Base-by-base conservation (phyloP, 2,113 vertebrate genomes). In the Microtus richardsoni region DNA sequence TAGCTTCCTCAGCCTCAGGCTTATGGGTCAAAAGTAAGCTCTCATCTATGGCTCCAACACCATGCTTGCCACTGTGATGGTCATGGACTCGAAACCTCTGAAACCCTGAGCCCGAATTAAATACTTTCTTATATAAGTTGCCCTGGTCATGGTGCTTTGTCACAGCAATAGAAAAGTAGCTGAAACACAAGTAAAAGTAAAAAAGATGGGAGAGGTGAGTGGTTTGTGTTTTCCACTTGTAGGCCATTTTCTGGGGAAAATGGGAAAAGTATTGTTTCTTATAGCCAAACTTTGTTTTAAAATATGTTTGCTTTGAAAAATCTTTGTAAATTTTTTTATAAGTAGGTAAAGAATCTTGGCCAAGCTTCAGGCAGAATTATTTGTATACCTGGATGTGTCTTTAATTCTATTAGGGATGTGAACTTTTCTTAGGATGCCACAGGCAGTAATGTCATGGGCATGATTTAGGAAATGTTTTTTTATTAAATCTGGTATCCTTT, bases 321-420 rank as follows among this genome's bases (percentile, higher is more conserved):
- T 85, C 16, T 47, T 84, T 66, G 21, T 44, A 66, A 12, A 54
- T 12, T 87, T 77, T 94, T 87, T 64, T 19, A 17, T 87, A 33
- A 82, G 74, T 93, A 92, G 84, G 52, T 49, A 91, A 92, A 93
- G 70, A 93, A 93, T 89, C 22, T 93, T 91, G 58, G 49, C 64
- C 87, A 75, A 87, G 4, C 30, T 54, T 89, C 7, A 7, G 33
- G 58, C 7, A 83, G 58, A 91, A 49, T 71, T 83, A 94, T 80
- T 96, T 87, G 10, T 83, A 75, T 79, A 90, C 12, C 22, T 79
- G 91, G 70, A 90, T 30, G n/a, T 91, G 86, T 94, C 92, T 90
- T 89, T 92, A 78, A 95, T 91, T 26, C 13, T 36, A 85, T 88
- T 80, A 78, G 58, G 26, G 95, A 96, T 95, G 68, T 86, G 36